Conservation (phyloP, 2,888 invertebrate species). For the Celastrina argiolus region DNA sequence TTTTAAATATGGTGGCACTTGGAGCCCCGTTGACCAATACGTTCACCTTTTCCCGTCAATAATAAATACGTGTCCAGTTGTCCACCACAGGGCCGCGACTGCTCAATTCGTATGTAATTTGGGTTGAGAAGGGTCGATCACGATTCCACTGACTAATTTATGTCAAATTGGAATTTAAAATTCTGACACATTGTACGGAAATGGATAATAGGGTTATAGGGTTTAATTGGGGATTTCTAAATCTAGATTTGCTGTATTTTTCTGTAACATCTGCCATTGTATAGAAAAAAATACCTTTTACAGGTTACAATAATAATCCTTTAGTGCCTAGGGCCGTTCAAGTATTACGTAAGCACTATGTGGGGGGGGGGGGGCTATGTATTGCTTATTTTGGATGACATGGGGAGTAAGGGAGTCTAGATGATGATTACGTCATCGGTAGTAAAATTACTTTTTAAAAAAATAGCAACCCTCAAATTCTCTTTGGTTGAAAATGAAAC, state of each 20-base stretch:
- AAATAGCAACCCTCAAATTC: too few species aligned
- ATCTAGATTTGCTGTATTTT: not conserved
- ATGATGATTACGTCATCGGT: too few species aligned
- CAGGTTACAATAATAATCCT: too few species aligned
- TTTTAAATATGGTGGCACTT: constrained; percentile 28
- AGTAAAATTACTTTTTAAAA: too few species aligned
- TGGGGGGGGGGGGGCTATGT: too few species aligned
- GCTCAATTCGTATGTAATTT: constrained; percentile 57
- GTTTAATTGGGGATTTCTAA: not conserved
- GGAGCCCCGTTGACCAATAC: constrained; percentile 23
- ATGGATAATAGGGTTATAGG: not conserved
- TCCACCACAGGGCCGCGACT: constrained; percentile 61
- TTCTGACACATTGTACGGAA: not conserved
- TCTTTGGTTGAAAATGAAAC: too few species aligned
- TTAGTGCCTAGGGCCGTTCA: too few species aligned
- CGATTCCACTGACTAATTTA: constrained; percentile 49
- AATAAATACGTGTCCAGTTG: constrained; percentile 50
- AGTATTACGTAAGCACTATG: too few species aligned
- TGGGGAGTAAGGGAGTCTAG: too few species aligned
- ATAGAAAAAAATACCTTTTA: too few species aligned
- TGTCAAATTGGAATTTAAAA: constrained; percentile 30
- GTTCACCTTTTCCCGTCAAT: constrained; percentile 54
- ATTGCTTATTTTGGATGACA: too few species aligned
- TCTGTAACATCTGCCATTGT: too few species aligned
- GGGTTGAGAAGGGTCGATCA: constrained; percentile 56